A percentile compares a stretch with the other conserved stretches of the same genome.
Conservation (phyloP, 1,140 invertebrate genomes). For the Medauroidea extradentata region DNA sequence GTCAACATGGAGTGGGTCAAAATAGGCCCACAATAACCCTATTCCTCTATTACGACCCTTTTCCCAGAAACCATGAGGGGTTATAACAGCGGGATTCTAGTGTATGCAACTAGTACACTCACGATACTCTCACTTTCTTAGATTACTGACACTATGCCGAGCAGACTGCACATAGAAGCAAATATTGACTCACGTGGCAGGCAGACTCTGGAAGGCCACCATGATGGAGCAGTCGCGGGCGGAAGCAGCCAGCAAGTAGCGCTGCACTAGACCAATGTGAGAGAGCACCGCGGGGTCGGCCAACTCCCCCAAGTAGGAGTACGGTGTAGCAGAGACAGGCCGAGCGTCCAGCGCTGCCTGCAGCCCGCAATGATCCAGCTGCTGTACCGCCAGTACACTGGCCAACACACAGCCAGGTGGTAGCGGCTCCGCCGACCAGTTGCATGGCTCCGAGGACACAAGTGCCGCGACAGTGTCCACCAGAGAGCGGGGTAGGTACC, state of each 20-base stretch:
- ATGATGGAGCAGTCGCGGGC: conserved; percentile 55
- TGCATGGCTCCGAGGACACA: neutral
- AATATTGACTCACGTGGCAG: neutral
- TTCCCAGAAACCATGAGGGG: too few species aligned
- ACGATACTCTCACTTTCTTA: too few species aligned
- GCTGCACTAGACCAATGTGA: conserved; percentile 36
- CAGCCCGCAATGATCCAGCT: conserved; percentile 26
- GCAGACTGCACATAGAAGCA: too few species aligned
- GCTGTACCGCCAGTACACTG: conserved; percentile 36
- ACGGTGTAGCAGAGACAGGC: neutral
- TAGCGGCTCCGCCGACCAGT: conserved; percentile 20
- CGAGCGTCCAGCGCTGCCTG: too few species aligned
- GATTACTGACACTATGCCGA: too few species aligned
- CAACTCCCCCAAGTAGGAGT: conserved; percentile 8
- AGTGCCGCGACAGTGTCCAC: conserved; percentile 1
- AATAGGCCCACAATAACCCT: too few species aligned
- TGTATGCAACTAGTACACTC: too few species aligned
- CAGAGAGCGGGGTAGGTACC: neutral
- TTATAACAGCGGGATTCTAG: too few species aligned
- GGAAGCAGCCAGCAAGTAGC: conserved; percentile 49
- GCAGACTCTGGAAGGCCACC: conserved; percentile 42
- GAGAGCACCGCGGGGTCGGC: too few species aligned
- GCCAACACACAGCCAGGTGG: conserved; percentile 35
- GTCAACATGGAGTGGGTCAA: too few species aligned
- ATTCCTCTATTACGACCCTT: too few species aligned